A percentile compares a stretch with the other conserved stretches of the same genome.
phyloP scores from a whole-genome alignment of 2,888 invertebrate species.

The Yponomeuta cagnagella region DNA sequence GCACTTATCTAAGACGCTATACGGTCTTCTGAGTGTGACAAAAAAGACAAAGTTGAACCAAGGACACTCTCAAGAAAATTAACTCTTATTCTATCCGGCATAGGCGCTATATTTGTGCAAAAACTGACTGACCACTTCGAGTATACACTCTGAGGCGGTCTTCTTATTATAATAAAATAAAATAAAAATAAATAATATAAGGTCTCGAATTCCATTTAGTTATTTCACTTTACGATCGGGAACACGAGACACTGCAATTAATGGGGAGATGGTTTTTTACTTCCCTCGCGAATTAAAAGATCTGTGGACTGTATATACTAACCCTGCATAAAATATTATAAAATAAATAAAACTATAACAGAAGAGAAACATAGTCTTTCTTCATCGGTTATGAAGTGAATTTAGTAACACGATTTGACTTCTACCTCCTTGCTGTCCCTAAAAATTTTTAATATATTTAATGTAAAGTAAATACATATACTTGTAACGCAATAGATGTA shows the following conservation, averaged over 20 bases:
- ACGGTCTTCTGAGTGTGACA: neutral
- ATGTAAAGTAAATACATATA: too few species aligned
- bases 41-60: neutral
- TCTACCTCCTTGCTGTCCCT: too few species aligned
- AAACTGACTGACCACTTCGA: too few species aligned
- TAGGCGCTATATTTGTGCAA: too few species aligned
- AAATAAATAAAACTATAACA: neutral
- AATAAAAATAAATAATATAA: too few species aligned
- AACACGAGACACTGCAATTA: slow-evolving; percentile 34
- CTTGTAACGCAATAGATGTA: too few species aligned
- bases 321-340: neutral
- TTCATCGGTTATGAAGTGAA: too few species aligned
- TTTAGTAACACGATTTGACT: too few species aligned
- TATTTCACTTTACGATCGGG: slow-evolving; percentile 45
- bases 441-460: too few species aligned
- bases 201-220: slow-evolving; percentile 22
- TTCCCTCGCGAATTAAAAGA: neutral
- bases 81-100: too few species aligned
- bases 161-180: slow-evolving; percentile 1
- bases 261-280: neutral
- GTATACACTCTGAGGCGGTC: neutral
- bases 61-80: too few species aligned
- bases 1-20: neutral
- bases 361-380: neutral
- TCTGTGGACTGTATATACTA: neutral